Evolutionary conservation across 2,888 invertebrate species (phyloP), one percentile per base, ranked within the genome.

Genomic region (Phlogophora meticulosa): DNA sequence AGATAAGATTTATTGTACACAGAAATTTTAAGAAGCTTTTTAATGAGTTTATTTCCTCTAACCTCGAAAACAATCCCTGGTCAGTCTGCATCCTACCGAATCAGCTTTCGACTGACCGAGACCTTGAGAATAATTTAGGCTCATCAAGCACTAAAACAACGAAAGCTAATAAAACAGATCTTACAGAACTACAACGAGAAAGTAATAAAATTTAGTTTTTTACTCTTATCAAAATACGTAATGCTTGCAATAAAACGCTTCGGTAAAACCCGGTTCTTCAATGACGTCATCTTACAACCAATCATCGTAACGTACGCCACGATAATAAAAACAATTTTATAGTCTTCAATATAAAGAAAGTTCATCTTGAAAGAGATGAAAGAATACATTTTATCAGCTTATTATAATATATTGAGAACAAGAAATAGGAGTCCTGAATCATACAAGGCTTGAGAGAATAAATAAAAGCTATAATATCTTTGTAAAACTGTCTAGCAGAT

Each of bases 281-380:
- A 24, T 64, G 71, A 80, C 71, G 61, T 76, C 64, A 59, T 53
- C 7, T 5, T 10, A 32, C 46, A 62, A 61, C 72, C 76, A 80
- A 76, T 76, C 71, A 76, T 76, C 80, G 11, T 80, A 51, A 76
- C 58, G 34, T 60, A 53, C 48, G 36, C 28, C 11, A 52, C 56
- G 5, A 60, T 49, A 52, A 10, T 61, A 76, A 80, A 63, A 80
- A 70, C 59, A 69, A 56, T 59, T 70, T 80, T 76, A 76, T 80
- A 62, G 64, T 70, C 28, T 48, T 46, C 56, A 59, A 74, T 73
- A 64, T 53, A 56, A 42, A 75, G 52, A 74, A 74, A 67, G 36
- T 61, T 24, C 42, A 38, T 61, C 57, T 49, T 34, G 36, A 34
- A 58, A 46, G 48, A 67, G 48, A 79, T 75, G 28, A 58, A 61